Conservation (phyloP, 2,113 vertebrate species). For the Opisthocomus hoazin region DNA sequence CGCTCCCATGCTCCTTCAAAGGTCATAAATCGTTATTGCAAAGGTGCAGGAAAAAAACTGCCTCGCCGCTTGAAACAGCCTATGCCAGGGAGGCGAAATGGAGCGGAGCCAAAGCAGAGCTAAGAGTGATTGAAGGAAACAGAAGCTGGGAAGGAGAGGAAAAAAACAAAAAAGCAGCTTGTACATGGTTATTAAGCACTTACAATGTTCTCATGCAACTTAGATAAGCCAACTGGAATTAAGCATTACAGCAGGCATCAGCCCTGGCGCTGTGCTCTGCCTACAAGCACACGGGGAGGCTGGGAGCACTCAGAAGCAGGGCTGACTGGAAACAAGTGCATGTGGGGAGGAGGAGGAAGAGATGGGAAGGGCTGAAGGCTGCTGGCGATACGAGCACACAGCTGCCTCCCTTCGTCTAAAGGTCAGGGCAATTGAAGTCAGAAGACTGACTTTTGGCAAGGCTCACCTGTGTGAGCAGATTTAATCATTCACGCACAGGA, state of each 20-base stretch:
- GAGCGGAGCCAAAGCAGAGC: background rate
- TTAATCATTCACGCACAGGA: background rate
- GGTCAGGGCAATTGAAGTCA: background rate
- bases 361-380: background rate
- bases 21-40: background rate
- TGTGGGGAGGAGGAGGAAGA: background rate
- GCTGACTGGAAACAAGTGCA: background rate
- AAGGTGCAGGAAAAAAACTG: background rate
- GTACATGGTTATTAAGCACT: background rate
- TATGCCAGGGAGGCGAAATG: background rate
- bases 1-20: background rate
- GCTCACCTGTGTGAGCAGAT: background rate
- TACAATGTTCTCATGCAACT: background rate
- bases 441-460: background rate
- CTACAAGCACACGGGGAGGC: background rate
- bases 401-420: background rate
- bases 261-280: background rate
- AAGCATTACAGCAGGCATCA: background rate
- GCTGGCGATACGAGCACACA: rapidly evolving
- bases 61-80: background rate
- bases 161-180: background rate
- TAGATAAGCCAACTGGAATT: background rate
- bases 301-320: background rate
- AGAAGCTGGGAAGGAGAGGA: background rate
- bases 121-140: background rate